Percentiles rank a stretch among this genome's conserved stretches.
These are phyloP conservation scores for Rhinichthys osculus DNA, from an alignment of 2,797 vertebrate genomes.

Conservation along the genomic window DNA sequence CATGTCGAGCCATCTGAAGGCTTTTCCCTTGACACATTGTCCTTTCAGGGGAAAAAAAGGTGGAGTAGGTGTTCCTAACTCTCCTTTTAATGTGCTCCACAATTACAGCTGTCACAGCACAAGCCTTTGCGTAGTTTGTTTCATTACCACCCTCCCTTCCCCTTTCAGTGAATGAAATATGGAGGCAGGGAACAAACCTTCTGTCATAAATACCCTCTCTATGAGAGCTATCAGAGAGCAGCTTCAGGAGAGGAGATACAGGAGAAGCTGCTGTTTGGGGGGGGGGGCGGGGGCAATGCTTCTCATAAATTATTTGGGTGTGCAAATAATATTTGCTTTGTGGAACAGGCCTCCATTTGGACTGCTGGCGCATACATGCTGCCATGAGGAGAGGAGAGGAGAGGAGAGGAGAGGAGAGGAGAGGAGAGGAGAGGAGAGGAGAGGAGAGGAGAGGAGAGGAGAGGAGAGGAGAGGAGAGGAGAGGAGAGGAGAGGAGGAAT, in stretches of 20 bases:
- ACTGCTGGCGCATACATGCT: constrained; percentile 85
- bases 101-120: constrained; percentile 84
- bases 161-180: constrained; percentile 72
- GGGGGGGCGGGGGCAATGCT: constrained; percentile 50
- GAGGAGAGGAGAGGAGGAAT: constrained; percentile 17
- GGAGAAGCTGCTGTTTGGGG: constrained; percentile 4
- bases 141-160: constrained; percentile 57
- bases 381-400: constrained; percentile 68
- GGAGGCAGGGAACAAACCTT: constrained; percentile 70
- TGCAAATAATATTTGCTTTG: constrained; percentile 88
- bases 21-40: constrained; percentile 57
- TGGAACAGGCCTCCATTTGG: constrained; percentile 80
- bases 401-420: constrained; percentile 1
- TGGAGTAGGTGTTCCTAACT: constrained; percentile 77
- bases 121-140: constrained; percentile 71
- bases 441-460: constrained; percentile 8
- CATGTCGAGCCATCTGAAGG: constrained; percentile 70
- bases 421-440: background rate
- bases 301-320: constrained; percentile 89
- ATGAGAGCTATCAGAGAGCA: constrained; percentile 75
- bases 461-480: constrained; percentile 23
- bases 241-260: constrained; percentile 56
- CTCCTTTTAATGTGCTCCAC: constrained; percentile 83
- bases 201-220: constrained; percentile 86
- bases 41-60: constrained; percentile 68